Evolutionary conservation across 2,888 invertebrate genomes (phyloP).

Genomic region (Frankliniella intonsa): DNA sequence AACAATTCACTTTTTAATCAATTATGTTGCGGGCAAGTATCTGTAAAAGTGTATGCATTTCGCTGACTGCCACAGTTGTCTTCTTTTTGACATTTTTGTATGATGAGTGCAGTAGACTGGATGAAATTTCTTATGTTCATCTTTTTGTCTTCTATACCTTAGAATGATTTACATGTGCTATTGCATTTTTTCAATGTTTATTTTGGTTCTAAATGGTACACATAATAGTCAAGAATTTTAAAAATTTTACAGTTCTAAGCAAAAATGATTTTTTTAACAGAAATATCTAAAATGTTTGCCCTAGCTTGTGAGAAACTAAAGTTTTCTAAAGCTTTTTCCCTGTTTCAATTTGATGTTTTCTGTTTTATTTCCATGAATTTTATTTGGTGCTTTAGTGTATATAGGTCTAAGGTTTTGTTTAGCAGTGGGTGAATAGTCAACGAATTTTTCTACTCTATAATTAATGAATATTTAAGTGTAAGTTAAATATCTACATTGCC

Average conservation of each 20-base stretch:
- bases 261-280: no score
- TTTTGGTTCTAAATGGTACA: no score
- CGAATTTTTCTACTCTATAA: neutral
- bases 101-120: no score
- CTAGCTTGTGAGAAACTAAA: neutral
- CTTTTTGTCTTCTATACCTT: no score
- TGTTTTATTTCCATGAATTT: neutral
- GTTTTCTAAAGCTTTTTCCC: neutral
- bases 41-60: neutral
- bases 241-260: no score
- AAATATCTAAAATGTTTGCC: neutral
- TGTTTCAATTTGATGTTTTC: neutral
- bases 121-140: no score
- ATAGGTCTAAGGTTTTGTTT: neutral
- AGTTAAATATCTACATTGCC: neutral
- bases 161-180: no score
- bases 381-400: conserved; percentile 9
- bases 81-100: no score
- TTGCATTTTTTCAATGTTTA: no score
- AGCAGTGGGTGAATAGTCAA: conserved; percentile 13
- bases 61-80: neutral
- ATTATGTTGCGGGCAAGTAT: neutral
- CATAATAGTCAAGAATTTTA: no score
- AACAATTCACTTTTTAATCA: neutral
- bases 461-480: neutral